Base-by-base conservation (phyloP, 2,888 invertebrate species). In the Macaria liturata region DNA sequence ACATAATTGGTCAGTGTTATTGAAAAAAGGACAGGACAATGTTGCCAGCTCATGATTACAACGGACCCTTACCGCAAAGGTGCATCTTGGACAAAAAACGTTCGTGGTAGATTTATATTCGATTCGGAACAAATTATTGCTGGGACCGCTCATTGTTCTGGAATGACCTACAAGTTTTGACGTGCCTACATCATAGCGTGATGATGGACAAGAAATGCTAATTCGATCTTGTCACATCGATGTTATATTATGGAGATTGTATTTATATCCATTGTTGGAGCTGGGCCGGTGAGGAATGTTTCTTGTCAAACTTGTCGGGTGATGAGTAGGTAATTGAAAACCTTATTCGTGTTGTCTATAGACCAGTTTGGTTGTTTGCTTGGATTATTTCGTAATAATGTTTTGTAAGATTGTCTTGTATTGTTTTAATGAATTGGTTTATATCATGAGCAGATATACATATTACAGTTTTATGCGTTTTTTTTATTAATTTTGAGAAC, bases 191-290 rank as follows among this genome's bases (percentile, higher is more conserved):
- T 76, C 79, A 78, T 69, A 72, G 74, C 74, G 67, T 82, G 80
- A 81, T 75, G 68, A 69, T 74, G 71, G 74, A 81, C 76, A 78
- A 68, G 75, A 83, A 84, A 87, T 84, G 82, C 79, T 88, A 85
- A 88, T 88, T 85, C 78, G 74, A 78, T 85, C 83, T 73, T 80
- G 83, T 85, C 81, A 78, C 78, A 80, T 78, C 68, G 66, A 76
- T 78, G 78, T 83, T 72, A 67, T 74, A 73, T 69, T 80, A 81
- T 78, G 75, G 75, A 80, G 75, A 78, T 80, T 54, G 67, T 70
- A 61, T 71, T 37, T 67, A 50, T 70, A 64, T 61, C 71, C 60
- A 76, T 79, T 75, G 78, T 78, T 71, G 57, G 51, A 60, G 59
- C 52, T 44, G 59, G 57, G 63, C 64, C 59, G 42, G 32, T 61